Base-by-base conservation (phyloP, 2,888 invertebrate species). In the Apodemia mormo region DNA sequence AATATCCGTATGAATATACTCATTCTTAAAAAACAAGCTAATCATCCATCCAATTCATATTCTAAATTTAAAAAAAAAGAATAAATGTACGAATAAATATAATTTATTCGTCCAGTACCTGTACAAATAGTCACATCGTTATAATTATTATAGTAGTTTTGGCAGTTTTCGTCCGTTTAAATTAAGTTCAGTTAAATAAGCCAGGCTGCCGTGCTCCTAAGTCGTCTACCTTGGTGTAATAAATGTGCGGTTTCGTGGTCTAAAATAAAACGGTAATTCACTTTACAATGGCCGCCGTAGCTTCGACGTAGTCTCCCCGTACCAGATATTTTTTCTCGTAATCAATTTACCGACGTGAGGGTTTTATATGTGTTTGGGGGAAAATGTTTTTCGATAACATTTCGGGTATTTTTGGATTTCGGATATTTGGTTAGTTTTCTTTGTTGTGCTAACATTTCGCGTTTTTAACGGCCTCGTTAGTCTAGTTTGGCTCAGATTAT, bases 231-330 rank as follows among this genome's bases (percentile, higher is more conserved):
- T 52, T 5, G 52, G 52, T 52, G n/a, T 52, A n/a, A 52, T 52
- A 52, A n/a, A 52, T 52, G 52, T 52, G n/a, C 52, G 52, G 52
- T 52, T 14, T 52, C 52, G 14, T 14, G 52, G 52, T 52, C 52
- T 52, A 52, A 52, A 52, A 54, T 54, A 54, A 54, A 54, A 54
- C 52, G 52, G 52, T 54, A 54, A 54, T 54, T 54, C 52, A 54
- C 52, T 54, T 54, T 54, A 54, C 52, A 22, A n/a, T 22, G 22
- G 52, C 52, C 52, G 49, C 14, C 49, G 14, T 12, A 14, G 49
- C 49, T 49, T 5, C 49, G 49, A 49, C 49, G 49, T 12, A 14
- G 49, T 49, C 12, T 12, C 12, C 5, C 49, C 14, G 49, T 49
- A 49, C 49, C 5, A 0, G 49, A 49, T 49, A 14, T 49, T 49